Percentiles rank a stretch among this genome's conserved stretches.
Evolutionary conservation across 2,888 invertebrate species (phyloP).

Genomic region (Acanthacorydalis orientalis): DNA sequence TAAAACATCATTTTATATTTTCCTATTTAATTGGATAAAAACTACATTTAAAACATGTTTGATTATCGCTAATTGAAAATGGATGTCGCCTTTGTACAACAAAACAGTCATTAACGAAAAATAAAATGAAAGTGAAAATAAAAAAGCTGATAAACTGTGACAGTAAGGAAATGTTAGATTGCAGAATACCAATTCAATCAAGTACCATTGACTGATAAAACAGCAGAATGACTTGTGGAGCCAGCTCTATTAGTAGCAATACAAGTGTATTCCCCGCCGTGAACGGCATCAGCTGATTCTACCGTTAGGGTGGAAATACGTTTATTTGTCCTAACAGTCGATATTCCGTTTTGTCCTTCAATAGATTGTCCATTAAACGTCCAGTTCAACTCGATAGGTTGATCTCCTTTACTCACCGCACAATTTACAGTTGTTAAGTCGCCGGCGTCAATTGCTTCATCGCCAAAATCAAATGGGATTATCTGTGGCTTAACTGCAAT

Average conservation of each 20-base stretch:
- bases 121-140: not conserved
- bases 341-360: conserved; percentile 18
- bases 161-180: not conserved
- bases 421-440: conserved; percentile 37
- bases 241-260: conserved; percentile 25
- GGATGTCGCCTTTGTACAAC: not conserved
- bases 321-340: conserved; percentile 10
- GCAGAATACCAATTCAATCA: conserved; percentile 9
- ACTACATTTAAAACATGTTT: too few relatives aligned
- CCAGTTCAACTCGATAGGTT: conserved; percentile 58
- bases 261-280: conserved; percentile 39
- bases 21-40: too few relatives aligned
- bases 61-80: not conserved
- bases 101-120: not conserved
- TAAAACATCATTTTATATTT: too few relatives aligned
- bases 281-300: conserved; percentile 34
- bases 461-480: conserved; percentile 58
- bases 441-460: conserved; percentile 43
- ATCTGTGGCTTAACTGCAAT: conserved; percentile 59
- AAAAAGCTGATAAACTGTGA: not conserved
- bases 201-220: conserved; percentile 51
- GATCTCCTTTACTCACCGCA: conserved; percentile 46
- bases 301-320: conserved; percentile 34
- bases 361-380: conserved; percentile 49
- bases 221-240: conserved; percentile 14